Evolutionary conservation across 1,140 invertebrate genomes (phyloP), one percentile per base, ranked within the genome.

Genomic region (Drosophila subobscura): DNA sequence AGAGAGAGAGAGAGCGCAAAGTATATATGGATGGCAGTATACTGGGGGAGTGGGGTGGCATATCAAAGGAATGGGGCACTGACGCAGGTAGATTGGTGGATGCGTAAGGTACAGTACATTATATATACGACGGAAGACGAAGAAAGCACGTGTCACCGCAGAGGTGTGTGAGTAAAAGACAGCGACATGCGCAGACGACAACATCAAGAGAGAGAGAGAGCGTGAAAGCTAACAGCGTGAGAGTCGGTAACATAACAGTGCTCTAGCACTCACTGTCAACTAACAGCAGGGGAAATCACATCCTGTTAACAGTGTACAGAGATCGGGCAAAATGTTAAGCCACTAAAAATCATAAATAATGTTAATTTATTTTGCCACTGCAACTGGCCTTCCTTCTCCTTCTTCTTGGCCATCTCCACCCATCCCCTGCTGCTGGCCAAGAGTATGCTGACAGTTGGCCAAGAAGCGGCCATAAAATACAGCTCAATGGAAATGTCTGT

Each of bases 1-100:
- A 88, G 71, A 72, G 55, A 71, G 56, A 68, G 42, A 64, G 45
- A 51, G 12, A 67, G 33, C 29, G 67, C 14, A 41, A 42, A 66
- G 61, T 47, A 75, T 46, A 83, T 73, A 65, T 49, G 23, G 45
- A 66, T 47, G 29, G 51, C 49, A 45, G 46, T 58, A 45, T 67
- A 33, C 55, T 73, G 63, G 52, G 65, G 29, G 51, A 37, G 78
- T 20, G 57, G 63, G 54, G 54, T 72, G 75, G 47, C 45, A 20
- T 20, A 8, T 12, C 23, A 3, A 3, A 63, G 58, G 54, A 53
- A 29, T 68, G 73, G 68, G 79, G 27, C 22, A 37, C 65, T 84
- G 89, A 77, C 83, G 89, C 89, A 91, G 89, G 89, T 90, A 90
- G 89, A 91, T 91, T 91, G 89, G 89, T 91, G 89, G 89, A 91